Conservation (phyloP, 2,888 invertebrate species). For the Rhodophaea formosa region DNA sequence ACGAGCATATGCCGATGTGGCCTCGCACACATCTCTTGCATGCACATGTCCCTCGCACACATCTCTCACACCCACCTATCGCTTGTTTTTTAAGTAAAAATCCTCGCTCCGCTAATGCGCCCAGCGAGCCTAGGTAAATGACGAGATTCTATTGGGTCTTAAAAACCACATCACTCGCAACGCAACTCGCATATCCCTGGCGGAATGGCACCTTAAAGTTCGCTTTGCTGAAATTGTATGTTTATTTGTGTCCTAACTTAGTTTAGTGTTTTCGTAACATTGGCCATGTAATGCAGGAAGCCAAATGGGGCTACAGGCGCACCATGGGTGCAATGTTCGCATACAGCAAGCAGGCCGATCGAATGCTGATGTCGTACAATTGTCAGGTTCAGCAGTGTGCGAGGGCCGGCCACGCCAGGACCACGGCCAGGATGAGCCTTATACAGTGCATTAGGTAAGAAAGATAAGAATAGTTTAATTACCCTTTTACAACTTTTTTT, state of each 20-base stretch:
- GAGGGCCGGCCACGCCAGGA: conserved; percentile 67
- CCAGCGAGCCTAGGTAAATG: no score
- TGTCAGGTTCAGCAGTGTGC: conserved; percentile 77
- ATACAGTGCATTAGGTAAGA: conserved; percentile 90
- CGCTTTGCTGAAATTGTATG: no score
- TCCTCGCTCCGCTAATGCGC: no score
- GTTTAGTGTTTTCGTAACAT: conserved; percentile 34
- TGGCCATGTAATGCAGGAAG: conserved; percentile 71
- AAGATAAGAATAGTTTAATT: background rate
- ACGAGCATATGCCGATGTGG: no score
- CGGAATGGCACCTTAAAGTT: no score
- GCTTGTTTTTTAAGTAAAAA: no score
- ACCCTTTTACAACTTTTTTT: background rate
- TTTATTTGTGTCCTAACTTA: background rate
- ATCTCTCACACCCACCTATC: no score
- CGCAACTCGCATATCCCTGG: no score
- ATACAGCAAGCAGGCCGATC: conserved; percentile 77
- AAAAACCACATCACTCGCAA: no score
- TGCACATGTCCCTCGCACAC: no score
- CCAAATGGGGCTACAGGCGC: conserved; percentile 79
- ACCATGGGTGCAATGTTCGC: conserved; percentile 80
- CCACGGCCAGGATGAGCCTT: conserved; percentile 83
- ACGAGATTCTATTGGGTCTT: no score
- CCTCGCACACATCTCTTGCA: no score
- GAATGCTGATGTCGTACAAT: conserved; percentile 80